Percentiles rank a stretch among this genome's conserved stretches.
Conservation (phyloP, 2,113 vertebrate genomes). For the Bambusicola thoracicus region DNA sequence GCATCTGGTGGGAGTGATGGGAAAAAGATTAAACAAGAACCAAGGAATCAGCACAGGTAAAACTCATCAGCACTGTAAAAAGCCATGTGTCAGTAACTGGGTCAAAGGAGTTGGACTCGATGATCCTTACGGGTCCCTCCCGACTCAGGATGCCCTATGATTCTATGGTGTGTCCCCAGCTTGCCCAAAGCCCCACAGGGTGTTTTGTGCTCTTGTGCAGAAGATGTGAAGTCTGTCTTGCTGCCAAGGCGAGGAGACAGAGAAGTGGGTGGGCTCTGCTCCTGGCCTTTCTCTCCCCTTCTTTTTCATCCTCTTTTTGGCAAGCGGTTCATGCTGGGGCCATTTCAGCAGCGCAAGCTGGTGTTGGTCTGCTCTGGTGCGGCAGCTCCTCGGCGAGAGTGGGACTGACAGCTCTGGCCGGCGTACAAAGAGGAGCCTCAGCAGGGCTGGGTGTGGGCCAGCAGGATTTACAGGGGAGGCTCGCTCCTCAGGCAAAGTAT, state of each 20-base stretch:
- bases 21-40: neutral
- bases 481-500: conserved; percentile 2
- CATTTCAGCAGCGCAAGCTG: conserved; percentile 26
- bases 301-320: neutral
- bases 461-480: conserved; percentile 35
- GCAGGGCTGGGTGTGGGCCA: conserved; percentile 17
- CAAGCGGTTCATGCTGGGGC: neutral
- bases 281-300: neutral
- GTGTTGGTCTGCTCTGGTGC: neutral
- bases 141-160: no score
- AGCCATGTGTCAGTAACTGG: neutral
- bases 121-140: no score
- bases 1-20: neutral
- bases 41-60: neutral
- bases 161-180: neutral
- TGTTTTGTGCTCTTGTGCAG: neutral
- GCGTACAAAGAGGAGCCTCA: conserved; percentile 46
- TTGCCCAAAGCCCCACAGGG: neutral
- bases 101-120: fast-evolving
- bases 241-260: neutral
- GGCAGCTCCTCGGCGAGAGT: neutral
- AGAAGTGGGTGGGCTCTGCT: neutral
- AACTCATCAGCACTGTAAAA: neutral
- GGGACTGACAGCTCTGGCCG: conserved; percentile 38
- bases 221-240: neutral